Base-by-base conservation (phyloP, 2,113 vertebrate species). In the Cinclus cinclus region DNA sequence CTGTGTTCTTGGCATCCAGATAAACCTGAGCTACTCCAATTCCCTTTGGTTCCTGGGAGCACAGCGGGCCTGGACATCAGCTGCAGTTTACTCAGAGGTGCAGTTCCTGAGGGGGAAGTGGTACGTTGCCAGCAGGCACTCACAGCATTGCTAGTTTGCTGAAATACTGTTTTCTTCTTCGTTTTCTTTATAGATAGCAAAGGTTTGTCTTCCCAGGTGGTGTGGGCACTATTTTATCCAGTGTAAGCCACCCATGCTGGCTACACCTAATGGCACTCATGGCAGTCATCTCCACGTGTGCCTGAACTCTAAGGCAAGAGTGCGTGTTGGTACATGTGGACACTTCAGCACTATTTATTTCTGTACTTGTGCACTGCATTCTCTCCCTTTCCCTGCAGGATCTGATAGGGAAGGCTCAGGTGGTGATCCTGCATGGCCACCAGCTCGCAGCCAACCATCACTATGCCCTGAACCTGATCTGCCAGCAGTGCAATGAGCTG, bases 401-500 rank as follows among this genome's bases (percentile, higher is more conserved):
- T 30, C 97, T 99, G 94, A 98, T 98, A 63, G 96, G 97, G 35
- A 98, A 98, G 69, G 98, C 98, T 20, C 98, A 98, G 83, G 96
- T 98, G 94, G 96, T 99, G 97, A 98, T 99, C 64, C 97, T 99
- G 28, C 99, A 99, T 0, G 99, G 99, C n/a, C 99, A 99, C 97
- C 98, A 98, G 97, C 98, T 99, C 8, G 98, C 98, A 24, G 98
- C 99, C 11, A 98, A 98, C 85, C 99, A 99, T 89, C 99, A 99
- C 96, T 99, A 99, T 4, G 99, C 99, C 16, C 97, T 99, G 68
- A 99, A 99, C 92, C 97, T 99, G 68, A 99, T 99, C 83, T 98
- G 99, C 96, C 99, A 99, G 97, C 98, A 98, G 56, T 99, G 99
- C 97, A 99, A 99, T 2, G 98, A 99, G 96, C 98, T 99, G 12